These are phyloP conservation scores for Lepisosteus osseus DNA, from an alignment of 2,113 vertebrate genomes.

Conservation along the genomic window DNA sequence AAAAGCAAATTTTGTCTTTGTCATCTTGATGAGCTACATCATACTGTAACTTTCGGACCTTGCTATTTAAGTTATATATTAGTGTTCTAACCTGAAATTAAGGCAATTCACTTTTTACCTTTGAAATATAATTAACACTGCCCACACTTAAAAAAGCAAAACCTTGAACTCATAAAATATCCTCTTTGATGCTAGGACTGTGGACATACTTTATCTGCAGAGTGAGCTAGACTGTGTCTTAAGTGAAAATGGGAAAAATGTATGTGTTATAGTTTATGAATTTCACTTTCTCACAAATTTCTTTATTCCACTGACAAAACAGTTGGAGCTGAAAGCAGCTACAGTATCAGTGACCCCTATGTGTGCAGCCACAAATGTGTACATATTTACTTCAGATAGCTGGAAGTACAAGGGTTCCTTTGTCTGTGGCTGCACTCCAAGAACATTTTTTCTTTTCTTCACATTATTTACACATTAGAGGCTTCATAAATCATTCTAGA, in stretches of 20 bases:
- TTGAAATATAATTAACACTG: too few species aligned
- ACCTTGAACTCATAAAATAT: too few species aligned
- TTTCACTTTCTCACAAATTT: background rate
- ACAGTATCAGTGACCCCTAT: slow-evolving; percentile 12
- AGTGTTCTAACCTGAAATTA: too few species aligned
- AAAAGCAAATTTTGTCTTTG: too few species aligned
- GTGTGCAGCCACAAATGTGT: slow-evolving; percentile 6
- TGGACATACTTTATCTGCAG: too few species aligned
- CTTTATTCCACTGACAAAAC: background rate
- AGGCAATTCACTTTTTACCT: too few species aligned
- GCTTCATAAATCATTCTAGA: slow-evolving; percentile 5
- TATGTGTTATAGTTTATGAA: background rate
- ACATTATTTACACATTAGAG: background rate
- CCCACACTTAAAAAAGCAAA: too few species aligned
- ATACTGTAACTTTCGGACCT: too few species aligned
- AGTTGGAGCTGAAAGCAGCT: background rate
- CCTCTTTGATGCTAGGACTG: too few species aligned
- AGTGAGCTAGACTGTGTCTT: background rate
- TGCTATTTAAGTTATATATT: too few species aligned
- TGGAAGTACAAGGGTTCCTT: background rate
- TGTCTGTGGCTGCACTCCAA: background rate
- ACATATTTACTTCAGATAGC: slow-evolving; percentile 10
- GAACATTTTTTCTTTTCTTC: background rate
- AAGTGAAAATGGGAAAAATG: slow-evolving; percentile 7
- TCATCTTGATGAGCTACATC: too few species aligned